These are phyloP conservation scores for Macrophya annulata DNA, from an alignment of 2,888 invertebrate species.

Conservation along the genomic window DNA sequence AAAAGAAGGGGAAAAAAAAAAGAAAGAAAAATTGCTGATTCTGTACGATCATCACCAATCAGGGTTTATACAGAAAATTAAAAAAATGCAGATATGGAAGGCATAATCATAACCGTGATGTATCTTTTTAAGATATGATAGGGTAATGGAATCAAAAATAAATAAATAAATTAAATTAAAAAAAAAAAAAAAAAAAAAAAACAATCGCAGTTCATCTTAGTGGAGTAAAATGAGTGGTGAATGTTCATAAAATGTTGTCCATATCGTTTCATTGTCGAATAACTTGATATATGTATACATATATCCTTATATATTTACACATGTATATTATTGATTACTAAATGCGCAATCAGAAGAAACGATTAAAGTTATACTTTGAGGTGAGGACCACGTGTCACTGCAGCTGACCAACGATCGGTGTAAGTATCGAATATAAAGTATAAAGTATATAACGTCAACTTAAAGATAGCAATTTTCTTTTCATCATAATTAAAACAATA, in stretches of 20 bases:
- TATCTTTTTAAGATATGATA: no score
- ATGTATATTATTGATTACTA: not conserved
- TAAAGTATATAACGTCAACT: no score
- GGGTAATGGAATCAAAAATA: not conserved
- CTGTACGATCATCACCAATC: no score
- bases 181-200: not conserved
- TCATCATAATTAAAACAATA: no score
- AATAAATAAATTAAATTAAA: not conserved
- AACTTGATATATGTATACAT: not conserved
- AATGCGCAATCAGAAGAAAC: slow-evolving; percentile 35
- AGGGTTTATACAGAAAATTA: no score
- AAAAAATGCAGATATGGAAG: no score
- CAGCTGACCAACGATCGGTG: slow-evolving; percentile 64
- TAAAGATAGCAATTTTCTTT: no score
- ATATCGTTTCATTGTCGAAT: slow-evolving; percentile 41
- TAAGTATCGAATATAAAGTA: slow-evolving; percentile 61
- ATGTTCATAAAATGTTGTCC: slow-evolving; percentile 37
- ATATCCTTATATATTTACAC: not conserved
- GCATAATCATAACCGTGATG: no score
- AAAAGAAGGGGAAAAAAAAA: no score
- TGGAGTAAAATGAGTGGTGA: slow-evolving; percentile 31
- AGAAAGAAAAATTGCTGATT: no score
- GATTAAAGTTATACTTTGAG: slow-evolving; percentile 37
- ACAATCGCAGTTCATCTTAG: not conserved
- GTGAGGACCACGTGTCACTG: slow-evolving; percentile 54